These are phyloP conservation scores for Pycnonotus jocosus DNA, from an alignment of 2,113 vertebrate genomes.

Conservation along the genomic window DNA sequence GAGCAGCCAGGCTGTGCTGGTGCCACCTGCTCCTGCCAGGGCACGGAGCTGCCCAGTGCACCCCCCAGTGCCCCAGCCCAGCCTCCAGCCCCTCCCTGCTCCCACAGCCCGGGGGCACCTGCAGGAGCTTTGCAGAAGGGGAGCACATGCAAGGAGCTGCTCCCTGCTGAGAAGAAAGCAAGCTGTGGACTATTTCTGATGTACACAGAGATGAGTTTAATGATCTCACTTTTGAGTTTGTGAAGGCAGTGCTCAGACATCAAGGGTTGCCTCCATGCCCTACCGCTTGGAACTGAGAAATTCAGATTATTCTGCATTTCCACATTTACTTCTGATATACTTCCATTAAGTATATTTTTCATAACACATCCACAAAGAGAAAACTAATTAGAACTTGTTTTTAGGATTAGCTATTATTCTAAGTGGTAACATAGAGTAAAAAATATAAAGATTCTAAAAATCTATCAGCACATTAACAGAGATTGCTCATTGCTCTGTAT, in stretches of 20 bases:
- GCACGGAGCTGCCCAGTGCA: not conserved
- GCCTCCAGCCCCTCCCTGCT: not conserved
- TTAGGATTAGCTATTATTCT: not conserved
- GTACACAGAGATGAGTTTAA: too few species aligned
- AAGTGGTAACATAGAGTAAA: not conserved
- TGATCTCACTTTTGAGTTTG: not conserved
- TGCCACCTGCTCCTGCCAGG: not conserved
- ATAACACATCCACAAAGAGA: not conserved
- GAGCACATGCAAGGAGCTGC: not conserved
- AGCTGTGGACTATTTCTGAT: not conserved
- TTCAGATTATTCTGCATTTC: not conserved
- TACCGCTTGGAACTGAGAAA: not conserved
- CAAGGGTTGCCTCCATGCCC: not conserved
- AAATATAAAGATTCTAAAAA: not conserved
- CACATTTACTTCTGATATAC: not conserved
- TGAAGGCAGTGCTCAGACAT: not conserved
- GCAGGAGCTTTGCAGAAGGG: fast-evolving
- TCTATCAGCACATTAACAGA: not conserved
- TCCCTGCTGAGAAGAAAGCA: not conserved
- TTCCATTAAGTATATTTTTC: not conserved
- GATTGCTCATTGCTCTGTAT: not conserved
- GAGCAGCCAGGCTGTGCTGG: not conserved
- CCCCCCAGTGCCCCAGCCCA: fast-evolving
- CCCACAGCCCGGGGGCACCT: not conserved
- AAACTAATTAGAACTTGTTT: not conserved